These are phyloP conservation scores for Drosophila nigromelanica DNA, from an alignment of 1,140 invertebrate species.

Conservation along the genomic window DNA sequence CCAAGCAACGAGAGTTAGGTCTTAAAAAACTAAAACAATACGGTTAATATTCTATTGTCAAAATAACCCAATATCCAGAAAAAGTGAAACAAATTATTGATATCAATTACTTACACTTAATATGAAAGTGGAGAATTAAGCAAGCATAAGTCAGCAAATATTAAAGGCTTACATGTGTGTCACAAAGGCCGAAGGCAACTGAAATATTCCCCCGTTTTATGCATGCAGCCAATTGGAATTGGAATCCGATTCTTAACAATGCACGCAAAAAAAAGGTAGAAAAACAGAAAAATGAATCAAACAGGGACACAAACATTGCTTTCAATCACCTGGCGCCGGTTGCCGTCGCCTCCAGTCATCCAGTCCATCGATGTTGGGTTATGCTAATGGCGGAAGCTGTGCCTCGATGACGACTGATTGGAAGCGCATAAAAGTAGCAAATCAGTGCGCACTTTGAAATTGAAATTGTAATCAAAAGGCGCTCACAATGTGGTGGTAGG, in stretches of 20 bases:
- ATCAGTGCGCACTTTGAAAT: slow-evolving; percentile 78
- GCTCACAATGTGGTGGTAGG: slow-evolving; percentile 22
- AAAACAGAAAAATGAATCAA: slow-evolving; percentile 34
- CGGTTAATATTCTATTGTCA: too few relatives aligned
- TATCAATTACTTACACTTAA: too few relatives aligned
- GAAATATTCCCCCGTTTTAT: slow-evolving; percentile 9
- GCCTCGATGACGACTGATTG: slow-evolving; percentile 62
- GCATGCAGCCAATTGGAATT: slow-evolving; percentile 45
- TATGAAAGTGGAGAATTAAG: too few relatives aligned
- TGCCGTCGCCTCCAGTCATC: slow-evolving; percentile 25
- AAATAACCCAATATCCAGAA: too few relatives aligned
- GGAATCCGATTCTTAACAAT: slow-evolving; percentile 42
- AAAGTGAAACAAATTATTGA: too few relatives aligned
- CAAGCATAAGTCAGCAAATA: slow-evolving; percentile 10
- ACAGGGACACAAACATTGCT: slow-evolving; percentile 56
- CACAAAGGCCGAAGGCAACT: slow-evolving; percentile 16
- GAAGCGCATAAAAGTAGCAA: slow-evolving; percentile 79
- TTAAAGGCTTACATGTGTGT: slow-evolving; percentile 23
- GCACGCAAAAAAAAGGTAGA: slow-evolving; percentile 34
- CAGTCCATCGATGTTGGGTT: slow-evolving; percentile 48
- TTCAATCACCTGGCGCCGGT: slow-evolving; percentile 71
- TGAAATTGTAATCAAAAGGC: slow-evolving; percentile 79
- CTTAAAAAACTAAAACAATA: too few relatives aligned
- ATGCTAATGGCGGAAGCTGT: slow-evolving; percentile 75
- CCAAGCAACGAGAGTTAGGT: too few relatives aligned